A percentile compares a stretch with the other conserved stretches of the same genome.
These are phyloP conservation scores for Salminus brasiliensis DNA, from an alignment of 2,113 vertebrate genomes.

Conservation along the genomic window DNA sequence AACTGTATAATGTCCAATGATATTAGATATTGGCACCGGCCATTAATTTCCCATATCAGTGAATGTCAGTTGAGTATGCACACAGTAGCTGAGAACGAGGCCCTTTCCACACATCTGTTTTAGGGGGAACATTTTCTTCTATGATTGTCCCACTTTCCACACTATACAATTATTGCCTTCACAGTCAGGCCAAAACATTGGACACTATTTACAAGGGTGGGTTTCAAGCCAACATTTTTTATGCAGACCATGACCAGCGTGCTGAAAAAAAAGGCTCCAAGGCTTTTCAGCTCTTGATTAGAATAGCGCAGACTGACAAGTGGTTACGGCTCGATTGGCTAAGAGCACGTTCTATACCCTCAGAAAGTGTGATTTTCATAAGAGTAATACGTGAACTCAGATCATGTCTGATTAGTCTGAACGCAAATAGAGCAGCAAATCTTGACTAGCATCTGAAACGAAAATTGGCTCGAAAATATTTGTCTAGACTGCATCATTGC, in stretches of 20 bases:
- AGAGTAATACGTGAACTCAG: background rate
- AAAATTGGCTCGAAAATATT: background rate
- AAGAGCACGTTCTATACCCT: background rate
- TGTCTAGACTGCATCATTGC: background rate
- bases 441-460: background rate
- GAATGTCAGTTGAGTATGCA: background rate
- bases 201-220: background rate
- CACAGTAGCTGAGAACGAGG: background rate
- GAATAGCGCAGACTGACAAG: background rate
- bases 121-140: background rate
- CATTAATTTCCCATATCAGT: background rate
- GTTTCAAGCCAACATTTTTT: conserved; percentile 3
- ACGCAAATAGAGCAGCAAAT: background rate
- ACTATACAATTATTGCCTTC: background rate
- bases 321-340: background rate
- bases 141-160: background rate
- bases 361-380: background rate
- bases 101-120: background rate
- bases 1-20: background rate
- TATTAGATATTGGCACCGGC: background rate
- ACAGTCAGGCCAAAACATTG: background rate
- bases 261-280: background rate
- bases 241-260: background rate
- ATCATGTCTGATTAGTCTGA: background rate
- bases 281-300: background rate